A percentile compares a stretch with the other conserved stretches of the same genome.
Conservation (phyloP, 2,888 invertebrate species). For the Nephrotoma flavescens region DNA sequence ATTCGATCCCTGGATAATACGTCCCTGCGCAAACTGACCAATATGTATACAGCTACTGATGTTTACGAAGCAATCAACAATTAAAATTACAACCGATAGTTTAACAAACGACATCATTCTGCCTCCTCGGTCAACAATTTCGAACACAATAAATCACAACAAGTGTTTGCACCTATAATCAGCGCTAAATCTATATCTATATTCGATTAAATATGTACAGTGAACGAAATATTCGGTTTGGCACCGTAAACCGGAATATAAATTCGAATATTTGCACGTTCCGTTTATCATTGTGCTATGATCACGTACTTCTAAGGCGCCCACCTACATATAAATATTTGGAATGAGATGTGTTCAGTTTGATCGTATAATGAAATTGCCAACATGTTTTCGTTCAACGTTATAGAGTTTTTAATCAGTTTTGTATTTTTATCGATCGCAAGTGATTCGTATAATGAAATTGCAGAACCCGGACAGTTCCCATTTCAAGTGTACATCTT, state of each 20-base stretch:
- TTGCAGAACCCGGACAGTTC: not conserved
- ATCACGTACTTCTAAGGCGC: not conserved
- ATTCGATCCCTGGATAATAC: not conserved
- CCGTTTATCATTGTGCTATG: not conserved
- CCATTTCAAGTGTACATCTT: not conserved
- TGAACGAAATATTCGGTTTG: not conserved
- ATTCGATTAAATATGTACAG: not conserved
- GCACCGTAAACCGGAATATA: not conserved
- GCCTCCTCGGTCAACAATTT: not conserved
- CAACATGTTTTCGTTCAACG: not conserved
- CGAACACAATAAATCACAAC: not conserved
- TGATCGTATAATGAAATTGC: not conserved
- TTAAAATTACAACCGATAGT: not conserved
- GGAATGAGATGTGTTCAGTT: not conserved
- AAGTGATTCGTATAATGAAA: not conserved
- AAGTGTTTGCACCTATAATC: not conserved
- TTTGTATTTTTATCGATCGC: not conserved
- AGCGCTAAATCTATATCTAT: not conserved
- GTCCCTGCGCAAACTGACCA: not conserved
- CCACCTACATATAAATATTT: not conserved
- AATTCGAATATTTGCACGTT: not conserved
- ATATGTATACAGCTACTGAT: not conserved
- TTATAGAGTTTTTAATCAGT: not conserved
- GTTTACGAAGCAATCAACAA: not conserved
- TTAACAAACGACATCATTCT: not conserved